These are phyloP conservation scores for Apis dorsata DNA, from an alignment of 1,140 invertebrate genomes.

Conservation along the genomic window DNA sequence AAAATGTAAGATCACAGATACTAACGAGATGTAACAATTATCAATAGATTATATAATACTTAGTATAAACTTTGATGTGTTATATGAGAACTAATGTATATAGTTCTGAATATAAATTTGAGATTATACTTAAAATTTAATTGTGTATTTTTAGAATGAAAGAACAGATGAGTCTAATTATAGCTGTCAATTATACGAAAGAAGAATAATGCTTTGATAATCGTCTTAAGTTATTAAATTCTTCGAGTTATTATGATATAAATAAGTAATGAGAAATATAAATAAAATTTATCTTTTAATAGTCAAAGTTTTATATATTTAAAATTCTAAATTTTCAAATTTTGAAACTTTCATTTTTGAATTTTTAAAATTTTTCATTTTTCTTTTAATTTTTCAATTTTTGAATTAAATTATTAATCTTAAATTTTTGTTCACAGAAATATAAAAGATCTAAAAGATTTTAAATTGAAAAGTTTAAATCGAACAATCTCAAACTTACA, in stretches of 20 bases:
- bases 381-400: neutral
- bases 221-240: neutral
- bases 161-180: neutral
- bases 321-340: neutral
- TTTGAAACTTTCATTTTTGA: neutral
- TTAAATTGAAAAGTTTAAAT: neutral
- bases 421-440: neutral
- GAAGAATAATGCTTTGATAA: neutral
- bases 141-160: neutral
- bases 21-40: conserved; percentile 1
- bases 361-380: neutral
- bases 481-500: neutral
- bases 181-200: neutral
- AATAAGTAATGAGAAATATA: neutral
- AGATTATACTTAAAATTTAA: neutral
- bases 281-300: neutral
- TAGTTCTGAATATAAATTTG: conserved; percentile 9
- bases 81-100: neutral
- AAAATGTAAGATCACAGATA: conserved; percentile 26
- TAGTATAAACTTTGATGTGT: neutral
- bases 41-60: neutral
- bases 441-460: neutral
- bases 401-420: neutral
- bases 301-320: neutral
- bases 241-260: neutral